Percentiles rank a stretch among this genome's conserved stretches.
Conservation (phyloP, 1,140 invertebrate species). For the Calliphora vicina region DNA sequence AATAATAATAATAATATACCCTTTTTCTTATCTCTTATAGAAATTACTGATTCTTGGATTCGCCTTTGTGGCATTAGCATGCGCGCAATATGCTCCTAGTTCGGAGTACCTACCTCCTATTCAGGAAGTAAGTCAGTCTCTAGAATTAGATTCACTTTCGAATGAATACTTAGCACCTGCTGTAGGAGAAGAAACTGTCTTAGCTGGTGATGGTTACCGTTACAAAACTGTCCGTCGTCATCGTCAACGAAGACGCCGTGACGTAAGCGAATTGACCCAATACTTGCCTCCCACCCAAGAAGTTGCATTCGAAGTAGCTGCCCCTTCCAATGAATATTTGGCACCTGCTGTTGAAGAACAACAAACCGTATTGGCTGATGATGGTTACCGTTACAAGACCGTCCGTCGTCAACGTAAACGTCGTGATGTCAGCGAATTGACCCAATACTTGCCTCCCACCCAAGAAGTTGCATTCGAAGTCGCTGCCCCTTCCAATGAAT, state of each 20-base stretch:
- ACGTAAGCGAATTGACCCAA: constrained; percentile 48
- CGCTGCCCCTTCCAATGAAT: constrained; percentile 14
- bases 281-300: constrained; percentile 48
- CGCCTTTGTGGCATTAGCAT: constrained; percentile 57
- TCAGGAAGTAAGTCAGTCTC: constrained; percentile 38
- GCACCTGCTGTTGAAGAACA: constrained; percentile 42
- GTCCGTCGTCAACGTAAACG: constrained; percentile 39
- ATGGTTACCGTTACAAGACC: constrained; percentile 51
- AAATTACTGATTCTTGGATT: constrained; percentile 60
- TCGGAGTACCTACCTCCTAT: constrained; percentile 51
- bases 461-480: background rate
- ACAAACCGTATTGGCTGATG: constrained; percentile 38
- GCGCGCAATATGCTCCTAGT: constrained; percentile 53
- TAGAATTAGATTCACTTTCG: constrained; percentile 30
- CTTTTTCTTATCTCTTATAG: constrained; percentile 42
- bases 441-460: constrained; percentile 46
- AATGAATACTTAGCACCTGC: constrained; percentile 47
- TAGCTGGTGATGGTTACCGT: constrained; percentile 46
- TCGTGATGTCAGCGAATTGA: constrained; percentile 39
- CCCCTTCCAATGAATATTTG: constrained; percentile 26
- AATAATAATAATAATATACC: no score
- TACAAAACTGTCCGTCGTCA: constrained; percentile 46
- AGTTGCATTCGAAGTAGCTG: constrained; percentile 39
- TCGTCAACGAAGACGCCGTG: constrained; percentile 46
- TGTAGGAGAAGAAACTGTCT: constrained; percentile 27